Percentiles rank a stretch among this genome's conserved stretches.
Conservation (phyloP, 2,113 vertebrate species). For the Tor tambroides region DNA sequence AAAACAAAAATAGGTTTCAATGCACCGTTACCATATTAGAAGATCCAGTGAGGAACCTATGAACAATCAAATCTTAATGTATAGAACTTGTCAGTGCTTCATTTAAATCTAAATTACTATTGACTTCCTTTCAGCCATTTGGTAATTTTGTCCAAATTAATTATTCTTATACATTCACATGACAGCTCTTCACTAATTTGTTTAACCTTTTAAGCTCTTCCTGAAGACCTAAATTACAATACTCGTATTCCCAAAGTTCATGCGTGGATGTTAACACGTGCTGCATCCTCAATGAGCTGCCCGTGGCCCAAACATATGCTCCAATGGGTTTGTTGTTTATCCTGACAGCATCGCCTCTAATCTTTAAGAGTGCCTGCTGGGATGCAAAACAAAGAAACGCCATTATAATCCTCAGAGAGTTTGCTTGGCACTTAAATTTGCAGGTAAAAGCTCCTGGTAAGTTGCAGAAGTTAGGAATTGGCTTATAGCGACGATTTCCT, state of each 20-base stretch:
- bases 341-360: conserved; percentile 13
- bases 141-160: background rate
- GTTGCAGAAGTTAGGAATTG: background rate
- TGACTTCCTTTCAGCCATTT: background rate
- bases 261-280: too few species aligned
- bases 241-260: background rate
- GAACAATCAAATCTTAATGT: background rate
- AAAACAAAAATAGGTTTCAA: background rate
- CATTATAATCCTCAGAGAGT: conserved; percentile 9
- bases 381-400: conserved; percentile 19
- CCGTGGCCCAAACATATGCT: background rate
- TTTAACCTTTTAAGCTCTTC: background rate
- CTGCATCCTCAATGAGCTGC: background rate
- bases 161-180: background rate
- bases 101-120: background rate
- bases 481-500: background rate
- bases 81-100: background rate
- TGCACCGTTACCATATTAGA: background rate
- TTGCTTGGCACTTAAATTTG: conserved; percentile 13
- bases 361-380: conserved; percentile 24
- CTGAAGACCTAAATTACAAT: background rate
- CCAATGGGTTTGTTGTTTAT: background rate
- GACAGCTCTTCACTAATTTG: background rate
- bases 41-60: background rate
- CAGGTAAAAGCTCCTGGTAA: conserved; percentile 8